Percentiles rank a stretch among this genome's conserved stretches.
Evolutionary conservation across 1,140 invertebrate species (phyloP).

Genomic region (Pseudachorutes palmiensis): DNA sequence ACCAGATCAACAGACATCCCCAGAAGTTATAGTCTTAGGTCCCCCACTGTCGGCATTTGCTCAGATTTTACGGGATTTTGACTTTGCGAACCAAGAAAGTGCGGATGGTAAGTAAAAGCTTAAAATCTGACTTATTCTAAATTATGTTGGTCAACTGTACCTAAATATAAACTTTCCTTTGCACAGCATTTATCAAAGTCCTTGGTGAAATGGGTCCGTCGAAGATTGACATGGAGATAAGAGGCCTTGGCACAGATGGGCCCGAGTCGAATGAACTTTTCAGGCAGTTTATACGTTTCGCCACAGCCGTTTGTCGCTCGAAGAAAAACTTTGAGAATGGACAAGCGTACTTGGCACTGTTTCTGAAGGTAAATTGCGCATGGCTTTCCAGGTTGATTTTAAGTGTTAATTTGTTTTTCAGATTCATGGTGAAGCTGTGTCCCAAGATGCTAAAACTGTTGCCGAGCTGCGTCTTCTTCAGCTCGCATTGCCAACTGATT

Average conservation of each 20-base stretch:
- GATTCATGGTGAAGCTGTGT: conserved; percentile 4
- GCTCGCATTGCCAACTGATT: background rate
- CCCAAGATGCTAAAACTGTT: background rate
- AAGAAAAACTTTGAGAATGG: conserved; percentile 84
- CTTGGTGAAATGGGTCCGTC: conserved; percentile 77
- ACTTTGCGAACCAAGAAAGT: background rate
- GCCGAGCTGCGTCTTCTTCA: background rate
- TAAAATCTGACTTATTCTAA: too few species aligned
- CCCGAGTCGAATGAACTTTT: conserved; percentile 61
- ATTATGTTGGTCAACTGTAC: too few species aligned
- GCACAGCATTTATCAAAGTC: conserved; percentile 53
- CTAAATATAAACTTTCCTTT: conserved; percentile 8
- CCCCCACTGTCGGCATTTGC: background rate
- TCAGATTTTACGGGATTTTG: conserved; percentile 40
- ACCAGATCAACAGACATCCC: conserved; percentile 14
- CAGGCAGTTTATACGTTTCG: conserved; percentile 68
- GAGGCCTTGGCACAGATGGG: conserved; percentile 61
- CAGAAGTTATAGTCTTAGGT: too few species aligned
- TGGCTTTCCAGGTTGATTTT: background rate
- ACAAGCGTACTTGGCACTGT: conserved; percentile 83
- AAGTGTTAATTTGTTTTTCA: background rate
- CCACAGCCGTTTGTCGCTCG: conserved; percentile 61
- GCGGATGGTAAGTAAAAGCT: background rate
- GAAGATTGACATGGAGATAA: conserved; percentile 81
- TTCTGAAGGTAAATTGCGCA: conserved; percentile 59